phyloP scores from a whole-genome alignment of 1,140 invertebrate genomes.

The Harlomillsia oculata region DNA sequence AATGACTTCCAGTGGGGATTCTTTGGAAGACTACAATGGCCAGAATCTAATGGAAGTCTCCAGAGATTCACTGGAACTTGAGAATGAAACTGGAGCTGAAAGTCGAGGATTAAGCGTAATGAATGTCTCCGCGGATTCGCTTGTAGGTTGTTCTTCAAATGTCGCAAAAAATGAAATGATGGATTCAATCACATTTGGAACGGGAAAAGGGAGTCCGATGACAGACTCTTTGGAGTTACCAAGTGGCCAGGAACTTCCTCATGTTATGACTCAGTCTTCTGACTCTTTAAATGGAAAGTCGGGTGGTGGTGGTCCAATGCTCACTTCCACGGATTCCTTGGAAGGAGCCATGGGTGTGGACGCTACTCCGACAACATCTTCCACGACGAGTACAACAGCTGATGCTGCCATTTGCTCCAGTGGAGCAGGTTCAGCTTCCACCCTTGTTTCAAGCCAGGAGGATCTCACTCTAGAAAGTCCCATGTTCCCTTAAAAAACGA shows the following conservation, averaged over 20 bases:
- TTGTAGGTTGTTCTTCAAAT: too few relatives aligned
- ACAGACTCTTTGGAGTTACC: conserved; percentile 35
- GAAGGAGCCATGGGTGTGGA: conserved; percentile 42
- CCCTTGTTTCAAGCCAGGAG: conserved; percentile 30
- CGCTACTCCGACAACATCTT: conserved; percentile 17
- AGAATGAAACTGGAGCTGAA: conserved; percentile 36
- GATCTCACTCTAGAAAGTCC: conserved; percentile 28
- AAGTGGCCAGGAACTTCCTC: conserved; percentile 15
- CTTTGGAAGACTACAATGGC: conserved; percentile 34
- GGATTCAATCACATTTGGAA: conserved; percentile 3
- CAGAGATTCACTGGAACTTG: conserved; percentile 35
- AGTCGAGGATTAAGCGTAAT: conserved; percentile 25
- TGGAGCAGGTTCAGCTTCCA: conserved; percentile 27
- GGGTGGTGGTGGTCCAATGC: conserved; percentile 28
- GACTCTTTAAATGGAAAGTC: conserved; percentile 33
- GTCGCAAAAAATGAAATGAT: conserved; percentile 36
- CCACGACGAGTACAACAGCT: conserved; percentile 27
- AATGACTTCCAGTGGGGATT: conserved; percentile 42
- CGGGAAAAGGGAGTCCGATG: conserved; percentile 11
- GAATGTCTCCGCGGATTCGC: conserved; percentile 38
- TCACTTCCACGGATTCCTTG: conserved; percentile 53
- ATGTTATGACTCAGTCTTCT: conserved; percentile 30
- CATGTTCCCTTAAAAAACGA: not conserved
- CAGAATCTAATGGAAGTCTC: conserved; percentile 31
- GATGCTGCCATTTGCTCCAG: conserved; percentile 32